Base-by-base conservation (phyloP, 2,113 vertebrate genomes). In the Gavia stellata region DNA sequence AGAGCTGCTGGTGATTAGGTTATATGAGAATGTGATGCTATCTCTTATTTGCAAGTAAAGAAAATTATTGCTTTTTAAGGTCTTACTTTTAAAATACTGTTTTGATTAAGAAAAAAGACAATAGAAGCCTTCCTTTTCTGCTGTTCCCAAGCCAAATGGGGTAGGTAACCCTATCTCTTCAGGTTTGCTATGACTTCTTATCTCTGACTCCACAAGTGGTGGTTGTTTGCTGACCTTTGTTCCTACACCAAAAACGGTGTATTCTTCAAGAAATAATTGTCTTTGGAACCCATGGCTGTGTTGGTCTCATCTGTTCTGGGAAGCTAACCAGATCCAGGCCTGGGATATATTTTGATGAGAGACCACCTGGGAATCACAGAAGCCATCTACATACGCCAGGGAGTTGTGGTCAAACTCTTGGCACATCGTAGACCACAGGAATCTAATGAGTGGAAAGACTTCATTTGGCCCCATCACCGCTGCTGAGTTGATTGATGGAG, bases 341-440 rank as follows among this genome's bases (percentile, higher is more conserved):
- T 77, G 74, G 34, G 44, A 77, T 80, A 8, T 68, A 73, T 90
- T 93, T 95, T 72, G 63, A 34, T 90, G 79, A 58, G 49, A 70
- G 83, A 92, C 85, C 87, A 96, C 92, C 94, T 95, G 92, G 90
- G 79, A 94, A 87, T 91, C 73, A 49, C 78, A 82, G 89, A 96
- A 94, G 62, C 28, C 53, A 77, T 93, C 50, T 58, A 82, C 9
- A 15, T 24, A 62, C 1, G 0, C 53, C 49, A 62, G 47, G 47
- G 86, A 79, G 14, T 53, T 94, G 71, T 62, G 88, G 81, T 93
- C 66, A 92, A 80, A 68, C 62, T 90, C 85, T 66, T 80, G 85
- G 90, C 92, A 90, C 3, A 2, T 4, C 6, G 3, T 3, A 70
- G 85, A 93, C 81, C 87, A 77, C 88, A 86, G 90, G 81, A 96